phyloP scores from a whole-genome alignment of 2,113 vertebrate genomes.

The Nibea albiflora region DNA sequence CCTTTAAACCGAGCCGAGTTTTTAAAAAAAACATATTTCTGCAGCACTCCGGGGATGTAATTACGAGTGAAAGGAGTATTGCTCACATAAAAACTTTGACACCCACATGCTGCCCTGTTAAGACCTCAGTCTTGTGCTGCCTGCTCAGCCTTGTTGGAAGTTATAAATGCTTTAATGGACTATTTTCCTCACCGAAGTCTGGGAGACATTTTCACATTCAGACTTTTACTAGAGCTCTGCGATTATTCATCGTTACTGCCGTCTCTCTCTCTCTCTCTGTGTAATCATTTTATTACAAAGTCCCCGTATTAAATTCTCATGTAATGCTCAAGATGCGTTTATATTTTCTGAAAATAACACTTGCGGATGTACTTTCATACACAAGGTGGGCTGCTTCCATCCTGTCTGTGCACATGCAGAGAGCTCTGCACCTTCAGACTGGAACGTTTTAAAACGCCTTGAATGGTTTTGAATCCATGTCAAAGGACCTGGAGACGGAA shows the following conservation, averaged over 20 bases:
- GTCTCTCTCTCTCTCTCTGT: neutral
- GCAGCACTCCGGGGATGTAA: neutral
- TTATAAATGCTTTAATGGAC: neutral
- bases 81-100: neutral
- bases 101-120: neutral
- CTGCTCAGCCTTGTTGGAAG: neutral
- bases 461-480: too few relatives aligned
- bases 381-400: too few relatives aligned
- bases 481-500: too few relatives aligned
- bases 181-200: neutral
- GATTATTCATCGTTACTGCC: neutral
- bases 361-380: too few relatives aligned
- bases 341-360: neutral
- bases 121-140: neutral
- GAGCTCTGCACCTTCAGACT: too few relatives aligned
- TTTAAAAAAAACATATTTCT: neutral
- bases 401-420: too few relatives aligned
- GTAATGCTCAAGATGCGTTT: neutral
- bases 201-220: neutral
- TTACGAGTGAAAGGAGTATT: neutral
- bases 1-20: neutral
- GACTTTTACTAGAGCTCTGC: neutral
- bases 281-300: neutral
- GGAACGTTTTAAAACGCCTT: too few relatives aligned
- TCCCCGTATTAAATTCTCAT: neutral